phyloP scores from a whole-genome alignment of 2,113 vertebrate genomes.

The Heliornis fulica region DNA sequence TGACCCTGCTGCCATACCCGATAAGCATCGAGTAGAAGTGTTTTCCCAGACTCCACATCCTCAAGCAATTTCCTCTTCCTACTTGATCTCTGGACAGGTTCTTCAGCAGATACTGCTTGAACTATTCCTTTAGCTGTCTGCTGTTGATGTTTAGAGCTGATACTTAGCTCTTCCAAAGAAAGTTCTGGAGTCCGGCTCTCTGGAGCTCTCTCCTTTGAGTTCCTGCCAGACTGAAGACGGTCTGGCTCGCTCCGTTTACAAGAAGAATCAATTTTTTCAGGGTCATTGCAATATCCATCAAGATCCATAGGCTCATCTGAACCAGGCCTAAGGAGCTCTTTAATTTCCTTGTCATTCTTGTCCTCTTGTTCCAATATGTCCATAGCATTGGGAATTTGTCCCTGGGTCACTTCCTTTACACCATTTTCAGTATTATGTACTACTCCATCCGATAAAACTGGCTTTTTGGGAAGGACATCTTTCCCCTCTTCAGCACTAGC shows the following conservation, averaged over 20 bases:
- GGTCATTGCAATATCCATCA: slow-evolving; percentile 72
- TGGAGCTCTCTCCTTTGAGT: slow-evolving; percentile 69
- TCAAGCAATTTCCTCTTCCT: slow-evolving; percentile 88
- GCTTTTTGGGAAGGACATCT: slow-evolving; percentile 81
- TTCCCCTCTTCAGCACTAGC: slow-evolving; percentile 85
- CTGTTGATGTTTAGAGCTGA: slow-evolving; percentile 81
- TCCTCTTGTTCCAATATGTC: slow-evolving; percentile 70
- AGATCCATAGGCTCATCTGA: slow-evolving; percentile 89
- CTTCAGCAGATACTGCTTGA: slow-evolving; percentile 46
- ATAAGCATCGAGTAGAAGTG: slow-evolving; percentile 92
- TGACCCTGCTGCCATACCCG: slow-evolving; percentile 98
- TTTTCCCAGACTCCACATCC: slow-evolving; percentile 87
- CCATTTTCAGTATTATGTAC: slow-evolving; percentile 69
- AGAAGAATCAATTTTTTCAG: slow-evolving; percentile 57
- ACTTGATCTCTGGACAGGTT: slow-evolving; percentile 74
- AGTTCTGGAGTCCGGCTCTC: slow-evolving; percentile 86
- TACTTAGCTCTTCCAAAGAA: slow-evolving; percentile 94
- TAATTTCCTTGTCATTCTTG: slow-evolving; percentile 65
- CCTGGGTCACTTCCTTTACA: slow-evolving; percentile 68
- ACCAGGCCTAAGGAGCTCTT: slow-evolving; percentile 66
- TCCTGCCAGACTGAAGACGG: slow-evolving; percentile 25
- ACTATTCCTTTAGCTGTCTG: slow-evolving; percentile 50
- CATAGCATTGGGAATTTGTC: slow-evolving; percentile 63
- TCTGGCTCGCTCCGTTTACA: slow-evolving; percentile 52
- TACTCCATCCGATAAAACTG: slow-evolving; percentile 75